Base-by-base conservation (phyloP, 2,113 vertebrate species). In the Ellobius talpinus region DNA sequence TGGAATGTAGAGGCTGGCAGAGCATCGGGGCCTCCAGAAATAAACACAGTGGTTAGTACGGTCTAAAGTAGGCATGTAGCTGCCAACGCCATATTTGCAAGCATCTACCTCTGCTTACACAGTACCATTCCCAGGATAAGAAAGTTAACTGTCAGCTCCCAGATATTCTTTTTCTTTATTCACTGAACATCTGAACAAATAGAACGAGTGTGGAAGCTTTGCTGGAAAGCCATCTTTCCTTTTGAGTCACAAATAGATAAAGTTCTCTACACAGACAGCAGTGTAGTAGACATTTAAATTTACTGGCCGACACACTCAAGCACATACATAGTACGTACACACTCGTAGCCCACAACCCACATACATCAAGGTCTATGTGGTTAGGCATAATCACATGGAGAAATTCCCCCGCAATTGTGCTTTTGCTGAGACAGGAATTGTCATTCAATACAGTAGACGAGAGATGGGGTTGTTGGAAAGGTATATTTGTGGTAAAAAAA, bases 31-130 rank as follows among this genome's bases (percentile, higher is more conserved):
- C 55, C 89, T 96, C 91, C 61, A 95, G 89, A 94, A 96, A 94
- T 94, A 94, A 91, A 95, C 63, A 74, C 0, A 93, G 93, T 77
- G 52, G 39, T 96, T 89, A 93, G 84, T 89, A 88, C 23, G 3
- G 90, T 95, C 84, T 76, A 58, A 95, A 97, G 95, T 70, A 93
- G 68, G 94, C 50, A 90, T 5, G 89, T 90, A 88, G 72, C 65
- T 94, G 74, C 68, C 90, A 88, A 47, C 21, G 42, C 26, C 73
- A 70, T 85, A 55, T 89, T 84, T 68, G 68, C 36, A 92, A 92
- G 65, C 16, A 47, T 45, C 45, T 68, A 87, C 73, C 39, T 93
- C 96, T 3, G 1, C 29, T 91, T 45, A 55, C 13, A 24, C 42
- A 36, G 29, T 61, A 77, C 79, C 50, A 79, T 50, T 95, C 42